Base-by-base conservation (phyloP, 64 coral and sea anemone genomes). In the Acropora tenuis region DNA sequence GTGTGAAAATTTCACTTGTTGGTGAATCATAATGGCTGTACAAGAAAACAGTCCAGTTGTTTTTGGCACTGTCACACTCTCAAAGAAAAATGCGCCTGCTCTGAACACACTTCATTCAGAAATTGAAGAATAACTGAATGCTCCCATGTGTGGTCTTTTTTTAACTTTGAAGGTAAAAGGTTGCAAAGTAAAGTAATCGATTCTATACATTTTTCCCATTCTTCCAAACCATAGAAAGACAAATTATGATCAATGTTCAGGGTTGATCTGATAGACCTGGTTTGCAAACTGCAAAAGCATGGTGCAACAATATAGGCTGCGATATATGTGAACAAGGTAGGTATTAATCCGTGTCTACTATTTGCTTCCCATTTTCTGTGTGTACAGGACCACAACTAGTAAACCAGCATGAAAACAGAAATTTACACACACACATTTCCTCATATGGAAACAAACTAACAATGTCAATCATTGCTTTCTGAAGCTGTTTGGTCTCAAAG, bases 361-460 rank as follows among this genome's bases (percentile, higher is more conserved):
- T 80, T 86, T 91, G 17, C 67, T 93, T 43, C 80, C 89, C 69
- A 93, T 94, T 86, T 76, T 94, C 87, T 99, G 94, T 60, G 83
- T 89, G 68, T 89, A 99, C 91, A 99, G 90, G 41, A 99, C 97
- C 1, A 99, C 94, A 60, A 99, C 97, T 99, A 78, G 43, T 47
- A 86, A 6, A 87, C 79, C 30, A 30, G 30, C 30, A 17, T 8
- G 16, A 44, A 89, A 20, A 20, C n/a, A n/a, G n/a, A n/a, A n/a
- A n/a, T n/a, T n/a, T n/a, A n/a, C n/a, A 30, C 9, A 1, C 4
- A 30, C 30, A 30, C 30, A 0, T 30, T 30, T 0, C 30, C 30
- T 30, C 30, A 30, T 0, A 30, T 0, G 30, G 30, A 30, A 30
- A 30, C 0, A 30, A 30, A 30, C 30, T 30, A 30, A 30, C 30